phyloP scores from a whole-genome alignment of 2,113 vertebrate genomes.

The Meles meles region DNA sequence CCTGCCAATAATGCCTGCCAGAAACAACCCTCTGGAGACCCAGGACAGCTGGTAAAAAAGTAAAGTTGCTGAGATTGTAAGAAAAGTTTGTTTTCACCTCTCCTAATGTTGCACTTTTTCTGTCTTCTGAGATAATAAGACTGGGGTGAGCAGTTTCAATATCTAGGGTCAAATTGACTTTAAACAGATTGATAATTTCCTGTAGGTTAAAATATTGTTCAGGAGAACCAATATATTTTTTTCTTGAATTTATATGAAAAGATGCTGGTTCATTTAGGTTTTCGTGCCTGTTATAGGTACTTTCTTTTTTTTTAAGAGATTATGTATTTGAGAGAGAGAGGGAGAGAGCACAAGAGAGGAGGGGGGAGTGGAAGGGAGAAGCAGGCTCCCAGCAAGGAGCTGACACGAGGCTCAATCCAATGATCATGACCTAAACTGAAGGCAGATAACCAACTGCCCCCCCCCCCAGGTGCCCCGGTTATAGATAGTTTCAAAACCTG shows the following conservation, averaged over 20 bases:
- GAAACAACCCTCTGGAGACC: slow-evolving; percentile 7
- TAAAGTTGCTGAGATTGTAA: background rate
- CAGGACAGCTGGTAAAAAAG: slow-evolving; percentile 26
- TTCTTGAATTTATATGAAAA: background rate
- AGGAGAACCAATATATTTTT: background rate
- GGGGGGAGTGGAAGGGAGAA: no score
- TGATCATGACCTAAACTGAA: no score
- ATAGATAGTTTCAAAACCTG: background rate
- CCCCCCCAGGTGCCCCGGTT: no score
- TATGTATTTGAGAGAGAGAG: no score
- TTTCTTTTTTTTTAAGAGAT: no score
- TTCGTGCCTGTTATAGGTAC: background rate
- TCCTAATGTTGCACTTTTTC: background rate
- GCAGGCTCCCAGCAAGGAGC: no score
- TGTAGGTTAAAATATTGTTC: background rate
- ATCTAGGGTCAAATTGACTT: background rate
- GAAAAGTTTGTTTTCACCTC: slow-evolving; percentile 2
- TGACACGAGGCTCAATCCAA: no score
- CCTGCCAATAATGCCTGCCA: background rate
- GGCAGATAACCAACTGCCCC: no score
- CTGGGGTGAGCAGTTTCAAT: slow-evolving; percentile 3
- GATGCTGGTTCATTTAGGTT: background rate
- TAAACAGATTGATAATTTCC: background rate
- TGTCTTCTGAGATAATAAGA: slow-evolving; percentile 36
- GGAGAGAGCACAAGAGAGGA: no score